Base-by-base conservation (phyloP, 2,888 invertebrate species). In the Oscheius sp. region DNA sequence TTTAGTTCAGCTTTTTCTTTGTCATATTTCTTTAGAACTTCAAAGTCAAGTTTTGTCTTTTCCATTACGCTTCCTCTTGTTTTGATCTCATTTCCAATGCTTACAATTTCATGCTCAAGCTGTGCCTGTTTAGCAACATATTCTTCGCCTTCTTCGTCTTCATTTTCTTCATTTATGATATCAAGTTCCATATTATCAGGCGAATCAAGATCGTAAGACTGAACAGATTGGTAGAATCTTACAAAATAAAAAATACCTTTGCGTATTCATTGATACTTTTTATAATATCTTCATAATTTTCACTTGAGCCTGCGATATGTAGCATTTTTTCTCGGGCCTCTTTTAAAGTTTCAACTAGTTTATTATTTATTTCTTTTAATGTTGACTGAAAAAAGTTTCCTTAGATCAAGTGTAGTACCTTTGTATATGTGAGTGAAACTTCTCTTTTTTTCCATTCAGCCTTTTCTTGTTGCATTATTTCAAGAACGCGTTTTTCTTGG, bases 141-240 rank as follows among this genome's bases (percentile, higher is more conserved):
- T 33, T 50, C 12, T 8, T 23, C 33, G 15, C 52, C 46, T 15
- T 53, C 25, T 23, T 34, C 25, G 46, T 61, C 53, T 55, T 71
- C 71, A 63, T 66, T 48, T 12, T 46, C 52, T 39, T 31, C 37
- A 46, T 1, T 29, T 46, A 57, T 57, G 52, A 63, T 67, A 63
- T 67, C 66, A 3, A 55, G 25, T 17, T 27, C 29, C 20, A 55
- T 31, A 29, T 55, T 23, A 55, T 12, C 17, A n/a, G n/a, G n/a
- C n/a, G n/a, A n/a, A 53, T 53, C 53, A 20, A 23, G 5, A 31
- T 31, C 31, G 2, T n/a, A 17, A 3, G n/a, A 5, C 27, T 55
- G 10, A 4, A 55, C 15, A 12, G 25, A n/a, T 29, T 17, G n/a
- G 23, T 8, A 53, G 17, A 45, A 45, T 45, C 8, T 6, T 45